Percentiles rank a stretch among this genome's conserved stretches.
Evolutionary conservation across 2,797 vertebrate genomes (phyloP).

Genomic region (Anguilla anguilla): DNA sequence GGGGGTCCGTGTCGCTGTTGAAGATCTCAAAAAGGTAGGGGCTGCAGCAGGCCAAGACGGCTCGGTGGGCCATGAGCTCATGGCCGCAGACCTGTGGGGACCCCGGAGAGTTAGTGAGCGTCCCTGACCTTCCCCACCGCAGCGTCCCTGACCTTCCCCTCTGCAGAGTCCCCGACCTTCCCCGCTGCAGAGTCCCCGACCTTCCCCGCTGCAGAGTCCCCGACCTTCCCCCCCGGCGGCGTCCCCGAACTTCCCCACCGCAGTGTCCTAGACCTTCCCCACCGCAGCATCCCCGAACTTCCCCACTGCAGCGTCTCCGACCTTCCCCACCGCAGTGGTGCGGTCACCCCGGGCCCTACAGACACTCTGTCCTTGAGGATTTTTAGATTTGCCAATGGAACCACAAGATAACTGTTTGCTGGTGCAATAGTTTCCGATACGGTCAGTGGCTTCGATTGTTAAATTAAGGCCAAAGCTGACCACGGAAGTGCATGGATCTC

Average conservation of each 20-base stretch:
- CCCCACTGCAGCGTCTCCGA: neutral
- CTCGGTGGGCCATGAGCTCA: constrained; percentile 94
- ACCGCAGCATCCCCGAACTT: neutral
- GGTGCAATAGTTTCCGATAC: neutral
- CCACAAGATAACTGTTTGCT: neutral
- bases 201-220: neutral
- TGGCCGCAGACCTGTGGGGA: constrained; percentile 88
- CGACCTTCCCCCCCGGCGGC: too few species aligned
- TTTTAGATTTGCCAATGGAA: neutral
- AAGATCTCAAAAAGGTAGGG: constrained; percentile 99
- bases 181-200: too few species aligned
- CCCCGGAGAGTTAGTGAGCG: neutral
- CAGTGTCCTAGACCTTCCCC: neutral
- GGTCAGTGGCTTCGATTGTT: neutral
- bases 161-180: too few species aligned
- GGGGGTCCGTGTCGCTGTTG: constrained; percentile 90
- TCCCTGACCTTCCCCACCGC: neutral
- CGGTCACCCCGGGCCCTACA: neutral
- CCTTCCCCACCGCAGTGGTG: neutral
- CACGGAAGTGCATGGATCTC: neutral
- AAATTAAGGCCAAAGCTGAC: neutral
- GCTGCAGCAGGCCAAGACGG: constrained; percentile 97
- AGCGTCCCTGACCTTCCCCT: neutral
- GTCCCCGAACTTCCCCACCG: too few species aligned
- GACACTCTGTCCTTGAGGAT: neutral